These are phyloP conservation scores for Psylliodes chrysocephalus DNA, from an alignment of 2,888 invertebrate species.

Conservation along the genomic window DNA sequence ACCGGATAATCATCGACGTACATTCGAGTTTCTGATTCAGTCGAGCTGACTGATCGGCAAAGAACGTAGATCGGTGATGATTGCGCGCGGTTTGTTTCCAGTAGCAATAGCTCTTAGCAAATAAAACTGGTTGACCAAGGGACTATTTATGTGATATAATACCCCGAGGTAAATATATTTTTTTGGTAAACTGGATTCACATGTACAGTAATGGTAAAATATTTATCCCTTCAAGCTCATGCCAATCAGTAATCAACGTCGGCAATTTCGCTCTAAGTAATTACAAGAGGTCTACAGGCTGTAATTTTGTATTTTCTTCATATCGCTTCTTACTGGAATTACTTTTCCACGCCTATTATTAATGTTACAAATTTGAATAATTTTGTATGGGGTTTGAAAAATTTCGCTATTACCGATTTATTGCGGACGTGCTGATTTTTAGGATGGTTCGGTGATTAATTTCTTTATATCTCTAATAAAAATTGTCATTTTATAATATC, in stretches of 20 bases:
- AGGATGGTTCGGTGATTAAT: no score
- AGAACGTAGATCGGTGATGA: constrained; percentile 47
- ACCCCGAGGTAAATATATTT: constrained; percentile 39
- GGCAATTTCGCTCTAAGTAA: constrained; percentile 55
- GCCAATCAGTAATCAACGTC: constrained; percentile 57
- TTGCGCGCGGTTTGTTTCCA: constrained; percentile 53
- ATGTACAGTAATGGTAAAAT: constrained; percentile 55
- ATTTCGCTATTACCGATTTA: constrained; percentile 36
- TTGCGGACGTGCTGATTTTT: neutral
- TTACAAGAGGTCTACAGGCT: constrained; percentile 47
- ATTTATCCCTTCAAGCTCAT: constrained; percentile 51
- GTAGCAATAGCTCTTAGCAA: constrained; percentile 61
- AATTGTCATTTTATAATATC: no score
- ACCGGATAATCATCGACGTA: constrained; percentile 46
- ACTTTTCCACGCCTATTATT: constrained; percentile 33
- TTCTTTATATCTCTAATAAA: no score
- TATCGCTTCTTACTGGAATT: constrained; percentile 39
- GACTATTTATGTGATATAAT: constrained; percentile 44
- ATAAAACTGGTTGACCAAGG: constrained; percentile 57
- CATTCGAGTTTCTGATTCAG: constrained; percentile 27
- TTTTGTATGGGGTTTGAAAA: constrained; percentile 22
- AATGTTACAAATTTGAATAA: constrained; percentile 36
- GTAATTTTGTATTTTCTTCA: constrained; percentile 49
- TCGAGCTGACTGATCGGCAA: constrained; percentile 10
- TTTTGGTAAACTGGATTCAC: constrained; percentile 46